Base-by-base conservation (phyloP, 1,140 invertebrate genomes). In the Drosophila kikkawai region DNA sequence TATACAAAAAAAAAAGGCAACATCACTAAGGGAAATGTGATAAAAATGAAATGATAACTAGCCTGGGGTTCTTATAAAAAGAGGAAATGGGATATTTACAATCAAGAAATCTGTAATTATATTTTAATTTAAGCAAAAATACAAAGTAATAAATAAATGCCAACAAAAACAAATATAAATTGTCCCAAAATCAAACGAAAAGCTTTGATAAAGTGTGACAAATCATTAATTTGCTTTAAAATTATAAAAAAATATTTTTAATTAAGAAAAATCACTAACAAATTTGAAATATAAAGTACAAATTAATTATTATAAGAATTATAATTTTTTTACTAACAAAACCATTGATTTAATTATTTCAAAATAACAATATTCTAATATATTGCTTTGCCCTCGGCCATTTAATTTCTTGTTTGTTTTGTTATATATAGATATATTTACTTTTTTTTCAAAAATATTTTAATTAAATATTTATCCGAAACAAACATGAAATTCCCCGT, bases 391-490 rank as follows among this genome's bases (percentile, higher is more conserved):
- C 34, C 65, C 12, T 22, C 15, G 29, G 11, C 26, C 19, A 17
- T 48, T 17, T n/a, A 70, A 57, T 39, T 70, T 55, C 15, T 39
- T 55, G 34, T 39, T 56, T 56, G 8, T n/a, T 56, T 55, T 8
- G 8, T 32, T 29, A 22, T 22, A 22, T 22, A 22, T 22, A 22
- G 1, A 22, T 22, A 22, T 29, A 6, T 11, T 15, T 47, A 34
- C 41, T 37, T 26, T 37, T 71, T 37, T 39, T 71, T 41, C 37
- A 42, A 34, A 77, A 66, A 83, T 88, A 87, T 87, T 87, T 87
- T 87, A 88, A 87, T 87, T 87, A 87, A 88, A 88, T 83, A 87
- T 80, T 87, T 83, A 87, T 80, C 69, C 63, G 64, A 74, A 65
- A 47, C 80, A 70, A 76, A 70, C 70, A 75, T 50, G 44, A 63